phyloP scores from a whole-genome alignment of 2,797 vertebrate species.

The Podarcis siculus region DNA sequence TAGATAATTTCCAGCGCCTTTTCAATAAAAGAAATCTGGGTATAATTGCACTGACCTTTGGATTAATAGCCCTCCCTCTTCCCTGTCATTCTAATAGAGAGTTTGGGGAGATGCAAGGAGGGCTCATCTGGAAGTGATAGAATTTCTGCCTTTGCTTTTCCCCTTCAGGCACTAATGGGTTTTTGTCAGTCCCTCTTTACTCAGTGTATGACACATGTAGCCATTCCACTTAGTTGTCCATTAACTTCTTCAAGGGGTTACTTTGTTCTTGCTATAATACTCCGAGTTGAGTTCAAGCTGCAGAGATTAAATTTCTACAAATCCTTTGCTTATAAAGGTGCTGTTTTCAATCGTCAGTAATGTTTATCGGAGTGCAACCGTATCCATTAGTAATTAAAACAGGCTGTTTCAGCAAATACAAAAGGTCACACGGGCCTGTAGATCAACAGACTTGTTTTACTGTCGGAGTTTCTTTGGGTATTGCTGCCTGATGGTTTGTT shows the following conservation, averaged over 20 bases:
- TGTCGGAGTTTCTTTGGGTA: conserved; percentile 59
- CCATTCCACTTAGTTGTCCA: conserved; percentile 85
- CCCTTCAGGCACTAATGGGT: conserved; percentile 89
- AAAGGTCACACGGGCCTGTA: conserved; percentile 67
- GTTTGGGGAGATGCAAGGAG: conserved; percentile 77
- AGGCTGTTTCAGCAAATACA: conserved; percentile 74
- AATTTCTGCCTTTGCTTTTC: conserved; percentile 90
- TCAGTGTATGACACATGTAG: conserved; percentile 87
- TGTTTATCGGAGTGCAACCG: conserved; percentile 69
- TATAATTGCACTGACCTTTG: conserved; percentile 84
- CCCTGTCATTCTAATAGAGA: conserved; percentile 85
- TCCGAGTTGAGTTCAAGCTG: conserved; percentile 75
- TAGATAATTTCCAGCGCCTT: conserved; percentile 79
- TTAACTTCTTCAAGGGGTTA: conserved; percentile 83
- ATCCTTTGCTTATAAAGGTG: conserved; percentile 71
- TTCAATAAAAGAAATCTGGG: conserved; percentile 78
- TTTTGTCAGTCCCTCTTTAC: conserved; percentile 89
- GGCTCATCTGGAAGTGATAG: conserved; percentile 81
- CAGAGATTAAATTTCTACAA: conserved; percentile 79
- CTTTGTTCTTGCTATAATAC: conserved; percentile 43
- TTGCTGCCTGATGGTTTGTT: conserved; percentile 61
- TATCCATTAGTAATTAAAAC: conserved; percentile 78
- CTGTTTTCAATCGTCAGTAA: conserved; percentile 75
- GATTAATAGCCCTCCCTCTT: conserved; percentile 86
- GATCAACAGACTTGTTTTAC: conserved; percentile 69